Evolutionary conservation across 2,888 invertebrate genomes (phyloP).

Genomic region (Drosophila neotestacea): DNA sequence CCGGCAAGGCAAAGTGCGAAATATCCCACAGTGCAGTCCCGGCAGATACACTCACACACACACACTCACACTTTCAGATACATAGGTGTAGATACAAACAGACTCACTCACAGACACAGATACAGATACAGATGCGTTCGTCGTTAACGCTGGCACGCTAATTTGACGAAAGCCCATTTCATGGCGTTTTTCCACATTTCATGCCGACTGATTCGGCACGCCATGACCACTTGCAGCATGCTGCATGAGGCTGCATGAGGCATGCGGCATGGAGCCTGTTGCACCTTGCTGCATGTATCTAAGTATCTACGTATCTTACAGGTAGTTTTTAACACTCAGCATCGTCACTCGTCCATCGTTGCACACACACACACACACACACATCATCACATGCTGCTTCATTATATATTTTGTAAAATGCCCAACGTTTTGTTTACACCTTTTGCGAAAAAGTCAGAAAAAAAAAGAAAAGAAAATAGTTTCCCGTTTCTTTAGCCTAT

Average conservation of each 20-base stretch:
- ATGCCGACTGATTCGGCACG: slow-evolving; percentile 62
- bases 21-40: slow-evolving; percentile 75
- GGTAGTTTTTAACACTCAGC: slow-evolving; percentile 77
- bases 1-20: slow-evolving; percentile 72
- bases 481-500: slow-evolving; percentile 56
- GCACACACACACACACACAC: neutral
- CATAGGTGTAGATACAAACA: slow-evolving; percentile 9
- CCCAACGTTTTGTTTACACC: slow-evolving; percentile 67
- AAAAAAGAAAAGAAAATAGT: slow-evolving; percentile 6
- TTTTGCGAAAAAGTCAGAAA: slow-evolving; percentile 68
- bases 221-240: slow-evolving; percentile 40
- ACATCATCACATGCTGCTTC: slow-evolving; percentile 49
- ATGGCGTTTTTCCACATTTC: slow-evolving; percentile 78
- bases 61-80: slow-evolving; percentile 1
- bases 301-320: slow-evolving; percentile 50
- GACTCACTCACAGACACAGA: slow-evolving; percentile 18
- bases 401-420: slow-evolving; percentile 18
- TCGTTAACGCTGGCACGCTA: slow-evolving; percentile 82
- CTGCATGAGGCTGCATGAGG: slow-evolving; percentile 17
- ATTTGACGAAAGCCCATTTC: slow-evolving; percentile 84
- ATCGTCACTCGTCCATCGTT: slow-evolving; percentile 41
- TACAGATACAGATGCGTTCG: slow-evolving; percentile 41
- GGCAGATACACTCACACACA: slow-evolving; percentile 20
- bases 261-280: slow-evolving; percentile 21
- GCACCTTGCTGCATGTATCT: slow-evolving; percentile 45